phyloP scores from a whole-genome alignment of 2,888 invertebrate genomes.

The Ormyrus labotus region DNA sequence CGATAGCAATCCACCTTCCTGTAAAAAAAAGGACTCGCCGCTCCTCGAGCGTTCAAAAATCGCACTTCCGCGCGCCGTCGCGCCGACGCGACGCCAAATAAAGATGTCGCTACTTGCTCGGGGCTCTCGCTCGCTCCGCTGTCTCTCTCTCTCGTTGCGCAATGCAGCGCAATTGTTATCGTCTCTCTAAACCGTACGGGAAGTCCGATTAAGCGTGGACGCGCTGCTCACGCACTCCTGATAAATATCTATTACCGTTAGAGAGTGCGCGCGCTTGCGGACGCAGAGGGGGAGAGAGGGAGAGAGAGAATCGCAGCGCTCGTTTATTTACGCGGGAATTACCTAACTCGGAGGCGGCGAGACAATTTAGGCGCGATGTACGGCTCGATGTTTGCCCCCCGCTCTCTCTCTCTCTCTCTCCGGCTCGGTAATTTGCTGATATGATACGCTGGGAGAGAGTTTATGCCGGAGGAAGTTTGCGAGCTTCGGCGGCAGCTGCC shows the following conservation, averaged over 20 bases:
- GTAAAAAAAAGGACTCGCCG: too few relatives aligned
- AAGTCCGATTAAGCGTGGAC: conserved; percentile 42
- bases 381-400: too few relatives aligned
- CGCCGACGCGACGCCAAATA: neutral
- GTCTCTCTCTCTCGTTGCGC: conserved; percentile 58
- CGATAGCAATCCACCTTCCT: too few relatives aligned
- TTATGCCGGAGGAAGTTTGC: neutral
- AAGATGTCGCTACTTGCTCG: conserved; percentile 44
- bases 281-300: neutral
- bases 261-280: neutral
- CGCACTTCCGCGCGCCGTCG: neutral
- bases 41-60: too few relatives aligned
- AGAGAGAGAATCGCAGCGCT: neutral
- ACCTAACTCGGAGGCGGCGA: neutral
- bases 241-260: conserved; percentile 51
- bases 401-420: neutral
- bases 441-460: neutral
- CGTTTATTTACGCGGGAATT: conserved; percentile 39
- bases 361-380: too few relatives aligned
- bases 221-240: conserved; percentile 34
- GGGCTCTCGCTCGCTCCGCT: neutral
- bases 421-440: neutral
- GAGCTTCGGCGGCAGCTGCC: neutral
- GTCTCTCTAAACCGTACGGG: conserved; percentile 20
- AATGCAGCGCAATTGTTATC: conserved; percentile 62